Percentiles rank a stretch among this genome's conserved stretches.
Evolutionary conservation across 2,113 vertebrate genomes (phyloP).

Genomic region (Heterocephalus glaber): DNA sequence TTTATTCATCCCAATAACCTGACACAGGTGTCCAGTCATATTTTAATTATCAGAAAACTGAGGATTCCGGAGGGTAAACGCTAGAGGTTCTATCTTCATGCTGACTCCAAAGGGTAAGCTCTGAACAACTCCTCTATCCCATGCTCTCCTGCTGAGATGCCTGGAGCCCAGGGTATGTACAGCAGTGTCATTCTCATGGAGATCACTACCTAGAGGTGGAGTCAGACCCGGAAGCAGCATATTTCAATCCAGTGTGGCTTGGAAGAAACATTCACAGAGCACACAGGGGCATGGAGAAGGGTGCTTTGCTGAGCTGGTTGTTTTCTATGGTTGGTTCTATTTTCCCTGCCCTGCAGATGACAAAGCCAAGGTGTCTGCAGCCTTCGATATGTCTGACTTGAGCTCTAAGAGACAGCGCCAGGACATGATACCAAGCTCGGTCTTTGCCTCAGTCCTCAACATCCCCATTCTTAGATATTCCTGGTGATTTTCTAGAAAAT

Average conservation of each 20-base stretch:
- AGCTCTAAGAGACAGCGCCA: not conserved
- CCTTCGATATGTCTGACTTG: not conserved
- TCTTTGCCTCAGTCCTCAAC: not conserved
- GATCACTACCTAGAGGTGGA: not conserved
- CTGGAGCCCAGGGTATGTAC: not conserved
- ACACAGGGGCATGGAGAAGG: fast-evolving
- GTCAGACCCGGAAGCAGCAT: not conserved
- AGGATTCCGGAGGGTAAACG: not conserved
- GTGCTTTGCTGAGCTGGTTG: not conserved
- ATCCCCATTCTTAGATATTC: not conserved
- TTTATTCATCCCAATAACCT: not conserved
- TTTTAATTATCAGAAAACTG: not conserved
- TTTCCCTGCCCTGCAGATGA: not conserved
- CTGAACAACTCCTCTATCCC: not conserved
- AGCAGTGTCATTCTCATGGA: not conserved
- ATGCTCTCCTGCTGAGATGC: not conserved
- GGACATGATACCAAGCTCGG: not conserved
- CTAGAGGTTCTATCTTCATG: not conserved
- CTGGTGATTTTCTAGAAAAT: not conserved
- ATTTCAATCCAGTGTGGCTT: fast-evolving
- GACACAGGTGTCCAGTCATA: not conserved
- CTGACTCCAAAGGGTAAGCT: not conserved
- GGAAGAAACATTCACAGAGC: not conserved
- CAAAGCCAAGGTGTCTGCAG: not conserved
- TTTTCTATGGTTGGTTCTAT: not conserved